Conservation (phyloP, 2,113 vertebrate genomes). For the Puma concolor region DNA sequence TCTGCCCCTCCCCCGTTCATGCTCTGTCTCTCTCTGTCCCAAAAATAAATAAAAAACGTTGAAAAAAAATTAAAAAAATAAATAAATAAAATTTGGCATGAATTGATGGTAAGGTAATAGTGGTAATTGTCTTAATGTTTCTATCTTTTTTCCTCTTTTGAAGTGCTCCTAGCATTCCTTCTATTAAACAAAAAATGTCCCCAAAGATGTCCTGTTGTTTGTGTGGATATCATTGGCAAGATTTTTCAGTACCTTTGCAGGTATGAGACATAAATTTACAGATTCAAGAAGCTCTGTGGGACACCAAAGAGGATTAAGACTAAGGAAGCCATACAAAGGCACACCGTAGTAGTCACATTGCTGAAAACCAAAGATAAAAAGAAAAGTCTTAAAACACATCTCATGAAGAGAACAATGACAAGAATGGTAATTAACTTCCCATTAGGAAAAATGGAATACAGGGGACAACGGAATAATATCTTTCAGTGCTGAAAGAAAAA, state of each 20-base stretch:
- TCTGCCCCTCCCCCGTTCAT: too few relatives aligned
- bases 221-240: not conserved
- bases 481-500: not conserved
- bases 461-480: not conserved
- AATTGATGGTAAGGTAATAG: not conserved
- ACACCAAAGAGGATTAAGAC: not conserved
- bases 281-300: not conserved
- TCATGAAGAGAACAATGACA: not conserved
- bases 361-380: not conserved
- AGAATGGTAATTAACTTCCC: not conserved
- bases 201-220: not conserved
- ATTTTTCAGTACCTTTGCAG: slow-evolving; percentile 24
- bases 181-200: not conserved
- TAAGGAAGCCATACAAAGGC: not conserved
- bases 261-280: not conserved
- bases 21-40: too few relatives aligned
- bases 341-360: not conserved
- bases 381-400: slow-evolving; percentile 4
- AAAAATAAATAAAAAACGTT: too few relatives aligned
- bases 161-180: not conserved
- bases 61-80: too few relatives aligned
- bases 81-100: not conserved
- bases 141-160: not conserved
- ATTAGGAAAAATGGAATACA: not conserved
- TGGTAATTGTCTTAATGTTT: not conserved